phyloP scores from a whole-genome alignment of 1,140 invertebrate species.

The Aphis gossypii region DNA sequence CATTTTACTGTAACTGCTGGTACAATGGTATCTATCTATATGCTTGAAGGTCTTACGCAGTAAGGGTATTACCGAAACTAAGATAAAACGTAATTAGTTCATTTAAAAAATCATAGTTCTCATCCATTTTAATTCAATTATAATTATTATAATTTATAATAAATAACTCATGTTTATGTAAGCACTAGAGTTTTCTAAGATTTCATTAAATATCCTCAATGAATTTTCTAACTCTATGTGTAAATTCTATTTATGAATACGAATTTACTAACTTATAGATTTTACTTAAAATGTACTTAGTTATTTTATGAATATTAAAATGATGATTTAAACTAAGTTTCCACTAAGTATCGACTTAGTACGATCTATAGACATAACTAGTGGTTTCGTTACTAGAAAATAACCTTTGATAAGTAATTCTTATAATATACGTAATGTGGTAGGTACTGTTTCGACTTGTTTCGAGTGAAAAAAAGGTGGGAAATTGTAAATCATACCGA shows the following conservation, averaged over 20 bases:
- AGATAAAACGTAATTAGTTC: no score
- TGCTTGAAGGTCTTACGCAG: no score
- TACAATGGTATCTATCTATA: no score
- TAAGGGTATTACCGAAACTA: no score
- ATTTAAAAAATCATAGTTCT: conserved; percentile 35
- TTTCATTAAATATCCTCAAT: background rate
- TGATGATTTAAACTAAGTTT: background rate
- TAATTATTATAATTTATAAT: background rate
- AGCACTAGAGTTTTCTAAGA: conserved; percentile 9
- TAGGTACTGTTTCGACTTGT: no score
- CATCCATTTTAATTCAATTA: background rate
- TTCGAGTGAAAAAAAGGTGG: no score
- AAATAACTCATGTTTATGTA: background rate
- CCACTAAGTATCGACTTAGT: background rate
- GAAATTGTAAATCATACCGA: no score
- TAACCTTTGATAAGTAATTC: no score
- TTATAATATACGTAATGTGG: no score
- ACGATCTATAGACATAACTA: background rate
- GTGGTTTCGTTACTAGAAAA: no score
- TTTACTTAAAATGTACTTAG: background rate
- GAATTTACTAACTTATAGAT: background rate
- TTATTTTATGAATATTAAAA: background rate
- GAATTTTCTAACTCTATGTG: background rate
- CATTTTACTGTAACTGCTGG: no score
- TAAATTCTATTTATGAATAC: background rate